Percentiles rank a stretch among this genome's conserved stretches.
Conservation (phyloP, 2,797 vertebrate genomes). For the Sardinella longiceps region DNA sequence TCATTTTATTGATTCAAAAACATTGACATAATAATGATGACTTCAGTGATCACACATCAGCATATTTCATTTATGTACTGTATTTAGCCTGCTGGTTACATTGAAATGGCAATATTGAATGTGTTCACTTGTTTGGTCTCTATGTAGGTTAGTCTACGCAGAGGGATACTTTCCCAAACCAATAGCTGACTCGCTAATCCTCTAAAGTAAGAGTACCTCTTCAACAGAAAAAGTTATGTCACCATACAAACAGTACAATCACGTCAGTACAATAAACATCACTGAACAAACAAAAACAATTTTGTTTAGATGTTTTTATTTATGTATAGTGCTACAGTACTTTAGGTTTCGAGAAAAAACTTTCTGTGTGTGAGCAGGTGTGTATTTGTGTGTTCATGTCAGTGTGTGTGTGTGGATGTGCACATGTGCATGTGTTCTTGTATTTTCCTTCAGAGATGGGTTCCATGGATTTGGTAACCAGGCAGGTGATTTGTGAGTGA, state of each 20-base stretch:
- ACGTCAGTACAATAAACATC: neutral
- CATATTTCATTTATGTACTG: neutral
- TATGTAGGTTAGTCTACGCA: neutral
- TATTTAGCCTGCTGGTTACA: neutral
- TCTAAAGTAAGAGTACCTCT: neutral
- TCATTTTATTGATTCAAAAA: neutral
- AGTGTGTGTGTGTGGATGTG: neutral
- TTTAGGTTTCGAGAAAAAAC: neutral
- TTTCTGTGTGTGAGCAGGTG: neutral
- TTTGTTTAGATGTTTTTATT: neutral
- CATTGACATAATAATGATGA: neutral
- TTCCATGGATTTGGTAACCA: conserved; percentile 41
- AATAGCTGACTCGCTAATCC: neutral
- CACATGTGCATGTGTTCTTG: neutral
- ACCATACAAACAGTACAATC: neutral
- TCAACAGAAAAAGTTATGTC: neutral
- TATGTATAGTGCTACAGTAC: neutral
- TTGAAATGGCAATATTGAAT: neutral
- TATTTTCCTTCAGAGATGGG: neutral
- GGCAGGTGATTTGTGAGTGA: conserved; percentile 36
- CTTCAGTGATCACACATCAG: no score
- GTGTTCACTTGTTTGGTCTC: neutral
- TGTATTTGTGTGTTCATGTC: neutral
- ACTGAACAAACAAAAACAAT: neutral
- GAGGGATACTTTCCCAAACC: neutral